Evolutionary conservation across 2,113 vertebrate genomes (phyloP).

Genomic region (Takifugu flavidus): DNA sequence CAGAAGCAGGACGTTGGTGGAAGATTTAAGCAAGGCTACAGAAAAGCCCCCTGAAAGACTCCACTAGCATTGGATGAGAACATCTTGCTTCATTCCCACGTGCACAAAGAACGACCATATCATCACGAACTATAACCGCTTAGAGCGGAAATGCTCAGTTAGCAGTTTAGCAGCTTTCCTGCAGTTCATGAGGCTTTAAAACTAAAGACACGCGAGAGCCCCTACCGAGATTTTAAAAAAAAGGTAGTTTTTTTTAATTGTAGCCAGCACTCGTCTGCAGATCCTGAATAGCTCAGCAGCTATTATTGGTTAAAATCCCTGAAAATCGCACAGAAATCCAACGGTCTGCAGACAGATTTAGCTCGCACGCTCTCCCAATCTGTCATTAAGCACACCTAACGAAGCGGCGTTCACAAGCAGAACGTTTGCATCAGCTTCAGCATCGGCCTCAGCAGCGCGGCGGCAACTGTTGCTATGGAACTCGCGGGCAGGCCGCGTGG

Average conservation of each 20-base stretch:
- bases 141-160: constrained; percentile 10
- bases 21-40: too few species aligned
- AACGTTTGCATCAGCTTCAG: constrained; percentile 29
- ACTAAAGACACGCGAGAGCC: constrained; percentile 1
- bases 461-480: constrained; percentile 47
- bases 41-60: too few species aligned
- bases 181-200: constrained; percentile 20
- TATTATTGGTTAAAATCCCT: too few species aligned
- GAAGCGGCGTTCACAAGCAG: constrained; percentile 1
- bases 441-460: not conserved
- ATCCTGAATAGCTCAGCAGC: too few species aligned
- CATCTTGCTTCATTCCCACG: too few species aligned
- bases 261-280: not conserved
- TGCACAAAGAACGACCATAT: constrained; percentile 6
- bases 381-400: too few species aligned
- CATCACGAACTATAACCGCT: constrained; percentile 19
- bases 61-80: too few species aligned
- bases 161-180: constrained; percentile 31
- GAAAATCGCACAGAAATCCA: too few species aligned
- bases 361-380: too few species aligned
- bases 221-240: constrained; percentile 9
- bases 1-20: too few species aligned
- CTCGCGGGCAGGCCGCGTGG: constrained; percentile 1
- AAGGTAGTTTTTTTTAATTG: not conserved
- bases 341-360: too few species aligned